Percentiles rank a stretch among this genome's conserved stretches.
phyloP scores from a whole-genome alignment of 2,888 invertebrate genomes.

The Mesorhabditis sp. region DNA sequence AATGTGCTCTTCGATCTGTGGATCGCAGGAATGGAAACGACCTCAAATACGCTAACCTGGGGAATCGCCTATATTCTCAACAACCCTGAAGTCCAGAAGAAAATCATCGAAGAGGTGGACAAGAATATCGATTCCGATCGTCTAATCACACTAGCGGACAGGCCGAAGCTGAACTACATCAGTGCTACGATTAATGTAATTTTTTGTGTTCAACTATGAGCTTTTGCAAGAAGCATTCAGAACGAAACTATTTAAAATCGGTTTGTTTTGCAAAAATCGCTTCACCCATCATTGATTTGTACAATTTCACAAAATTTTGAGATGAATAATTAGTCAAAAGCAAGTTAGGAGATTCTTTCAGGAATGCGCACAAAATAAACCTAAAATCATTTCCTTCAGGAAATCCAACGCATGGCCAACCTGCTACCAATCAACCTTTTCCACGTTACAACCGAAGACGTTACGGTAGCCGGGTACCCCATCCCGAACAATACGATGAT shows the following conservation, averaged over 20 bases:
- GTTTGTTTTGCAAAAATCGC: no score
- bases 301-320: no score
- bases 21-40: conserved; percentile 42
- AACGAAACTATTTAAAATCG: no score
- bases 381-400: conserved; percentile 11
- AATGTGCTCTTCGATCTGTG: conserved; percentile 24
- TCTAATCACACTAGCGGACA: conserved; percentile 23
- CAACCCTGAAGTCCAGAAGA: conserved; percentile 21
- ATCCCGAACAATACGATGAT: conserved; percentile 23
- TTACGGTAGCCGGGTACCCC: conserved; percentile 16
- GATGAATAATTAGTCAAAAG: no score
- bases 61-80: conserved; percentile 21
- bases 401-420: conserved; percentile 30
- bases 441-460: conserved; percentile 15
- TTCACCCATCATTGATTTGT: no score
- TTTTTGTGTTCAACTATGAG: no score
- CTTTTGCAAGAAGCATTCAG: no score
- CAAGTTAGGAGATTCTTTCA: no score
- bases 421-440: conserved; percentile 29
- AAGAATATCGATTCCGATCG: conserved; percentile 19
- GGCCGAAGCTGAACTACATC: conserved; percentile 19
- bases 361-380: no score
- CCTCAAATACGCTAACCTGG: conserved; percentile 34
- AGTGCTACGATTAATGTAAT: conserved; percentile 26
- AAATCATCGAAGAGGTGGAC: conserved; percentile 27